phyloP scores from a whole-genome alignment of 2,888 invertebrate genomes.

The Xanthorhoe spadicearia region DNA sequence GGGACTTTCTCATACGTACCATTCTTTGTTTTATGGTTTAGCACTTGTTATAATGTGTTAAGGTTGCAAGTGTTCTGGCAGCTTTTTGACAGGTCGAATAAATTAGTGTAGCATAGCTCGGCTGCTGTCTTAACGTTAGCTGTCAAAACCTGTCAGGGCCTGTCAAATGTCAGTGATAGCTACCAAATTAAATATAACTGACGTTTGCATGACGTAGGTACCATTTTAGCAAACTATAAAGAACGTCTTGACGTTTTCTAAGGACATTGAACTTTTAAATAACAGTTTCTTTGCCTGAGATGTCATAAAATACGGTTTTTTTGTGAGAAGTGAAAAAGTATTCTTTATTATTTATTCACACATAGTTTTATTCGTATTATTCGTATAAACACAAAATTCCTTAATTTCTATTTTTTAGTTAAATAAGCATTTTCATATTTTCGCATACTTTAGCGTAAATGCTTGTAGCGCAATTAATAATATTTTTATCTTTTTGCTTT shows the following conservation, averaged over 20 bases:
- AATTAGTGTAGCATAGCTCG: slow-evolving; percentile 45
- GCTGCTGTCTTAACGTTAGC: slow-evolving; percentile 48
- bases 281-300: slow-evolving; percentile 25
- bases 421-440: too few relatives aligned
- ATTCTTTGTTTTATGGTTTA: background rate
- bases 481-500: too few relatives aligned
- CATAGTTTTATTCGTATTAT: background rate
- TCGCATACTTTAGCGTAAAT: too few relatives aligned
- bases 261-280: slow-evolving; percentile 23
- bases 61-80: slow-evolving; percentile 32
- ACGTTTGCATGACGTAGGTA: too few relatives aligned
- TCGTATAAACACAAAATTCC: too few relatives aligned
- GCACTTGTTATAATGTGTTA: slow-evolving; percentile 35
- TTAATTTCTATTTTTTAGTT: too few relatives aligned
- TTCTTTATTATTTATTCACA: background rate
- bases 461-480: too few relatives aligned
- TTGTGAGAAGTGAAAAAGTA: slow-evolving; percentile 4
- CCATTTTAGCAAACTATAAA: slow-evolving; percentile 2
- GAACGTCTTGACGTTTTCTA: slow-evolving; percentile 12
- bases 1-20: slow-evolving; percentile 35
- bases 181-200: slow-evolving; percentile 33
- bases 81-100: slow-evolving; percentile 40
- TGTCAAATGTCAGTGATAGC: slow-evolving; percentile 48
- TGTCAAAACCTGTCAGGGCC: slow-evolving; percentile 49
- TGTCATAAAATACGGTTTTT: slow-evolving; percentile 33